Evolutionary conservation across 2,888 invertebrate species (phyloP).

Genomic region (Sycophila texana): DNA sequence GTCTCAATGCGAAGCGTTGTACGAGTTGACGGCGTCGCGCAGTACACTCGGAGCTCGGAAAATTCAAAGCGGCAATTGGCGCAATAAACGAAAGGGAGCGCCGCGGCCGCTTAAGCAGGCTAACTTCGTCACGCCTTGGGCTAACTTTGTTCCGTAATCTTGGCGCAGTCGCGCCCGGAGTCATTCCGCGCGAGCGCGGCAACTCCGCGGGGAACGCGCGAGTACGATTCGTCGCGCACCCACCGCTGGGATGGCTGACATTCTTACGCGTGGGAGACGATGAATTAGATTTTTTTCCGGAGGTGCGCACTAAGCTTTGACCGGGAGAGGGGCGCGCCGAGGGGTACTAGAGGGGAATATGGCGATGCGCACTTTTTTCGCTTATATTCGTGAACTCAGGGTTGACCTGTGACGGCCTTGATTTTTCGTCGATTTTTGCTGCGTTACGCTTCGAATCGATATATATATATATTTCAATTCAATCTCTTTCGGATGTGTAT

Average conservation of each 20-base stretch:
- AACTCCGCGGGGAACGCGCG: not conserved
- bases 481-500: too few relatives aligned
- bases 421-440: too few relatives aligned
- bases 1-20: conserved; percentile 2
- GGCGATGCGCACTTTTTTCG: too few relatives aligned
- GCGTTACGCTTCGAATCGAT: too few relatives aligned
- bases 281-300: not conserved
- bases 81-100: conserved; percentile 23
- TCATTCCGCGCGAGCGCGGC: not conserved
- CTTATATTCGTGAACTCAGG: too few relatives aligned
- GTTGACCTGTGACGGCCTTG: too few relatives aligned
- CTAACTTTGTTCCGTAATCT: conserved; percentile 30
- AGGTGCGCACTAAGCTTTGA: too few relatives aligned
- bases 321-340: too few relatives aligned
- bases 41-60: not conserved
- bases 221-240: too few relatives aligned
- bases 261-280: not conserved
- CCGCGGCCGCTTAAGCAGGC: conserved; percentile 8
- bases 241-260: too few relatives aligned
- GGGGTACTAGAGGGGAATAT: too few relatives aligned
- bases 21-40: conserved; percentile 5
- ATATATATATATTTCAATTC: too few relatives aligned
- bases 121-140: conserved; percentile 31
- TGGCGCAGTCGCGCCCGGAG: not conserved
- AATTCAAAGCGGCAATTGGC: conserved; percentile 43